These are phyloP conservation scores for Bucco capensis DNA, from an alignment of 2,113 vertebrate genomes.

Conservation along the genomic window DNA sequence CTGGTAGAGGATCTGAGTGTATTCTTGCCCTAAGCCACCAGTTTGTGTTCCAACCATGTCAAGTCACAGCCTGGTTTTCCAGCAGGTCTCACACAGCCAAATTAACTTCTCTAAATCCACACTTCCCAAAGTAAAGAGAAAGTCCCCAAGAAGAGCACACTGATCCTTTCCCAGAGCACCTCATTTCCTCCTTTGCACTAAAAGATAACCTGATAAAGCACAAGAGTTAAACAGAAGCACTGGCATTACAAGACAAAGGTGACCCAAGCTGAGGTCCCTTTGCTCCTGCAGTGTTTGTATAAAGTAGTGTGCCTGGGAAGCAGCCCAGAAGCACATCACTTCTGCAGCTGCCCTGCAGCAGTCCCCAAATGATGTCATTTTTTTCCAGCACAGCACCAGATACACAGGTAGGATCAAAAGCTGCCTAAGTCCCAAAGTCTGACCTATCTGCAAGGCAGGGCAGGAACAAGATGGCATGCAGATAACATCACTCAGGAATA, in stretches of 20 bases:
- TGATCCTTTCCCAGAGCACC: neutral
- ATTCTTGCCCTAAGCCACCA: neutral
- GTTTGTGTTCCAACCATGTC: neutral
- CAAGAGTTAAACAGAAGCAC: neutral
- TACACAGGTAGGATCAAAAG: neutral
- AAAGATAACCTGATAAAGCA: neutral
- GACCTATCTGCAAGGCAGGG: neutral
- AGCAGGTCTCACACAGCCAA: neutral
- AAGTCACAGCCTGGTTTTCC: neutral
- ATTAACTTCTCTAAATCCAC: neutral
- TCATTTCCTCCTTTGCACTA: neutral
- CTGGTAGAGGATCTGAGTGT: neutral
- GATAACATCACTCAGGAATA: neutral
- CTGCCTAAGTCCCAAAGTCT: neutral
- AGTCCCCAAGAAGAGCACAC: rapidly evolving
- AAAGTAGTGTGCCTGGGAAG: neutral
- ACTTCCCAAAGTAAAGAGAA: neutral
- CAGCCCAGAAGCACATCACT: neutral
- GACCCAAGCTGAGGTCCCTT: neutral
- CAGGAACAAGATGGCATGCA: neutral
- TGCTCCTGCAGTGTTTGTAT: neutral
- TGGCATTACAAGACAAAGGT: neutral
- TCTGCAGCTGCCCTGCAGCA: neutral
- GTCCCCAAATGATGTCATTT: neutral
- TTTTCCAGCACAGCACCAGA: neutral